Conservation (phyloP, 2,797 vertebrate species). For the Antrozous pallidus region DNA sequence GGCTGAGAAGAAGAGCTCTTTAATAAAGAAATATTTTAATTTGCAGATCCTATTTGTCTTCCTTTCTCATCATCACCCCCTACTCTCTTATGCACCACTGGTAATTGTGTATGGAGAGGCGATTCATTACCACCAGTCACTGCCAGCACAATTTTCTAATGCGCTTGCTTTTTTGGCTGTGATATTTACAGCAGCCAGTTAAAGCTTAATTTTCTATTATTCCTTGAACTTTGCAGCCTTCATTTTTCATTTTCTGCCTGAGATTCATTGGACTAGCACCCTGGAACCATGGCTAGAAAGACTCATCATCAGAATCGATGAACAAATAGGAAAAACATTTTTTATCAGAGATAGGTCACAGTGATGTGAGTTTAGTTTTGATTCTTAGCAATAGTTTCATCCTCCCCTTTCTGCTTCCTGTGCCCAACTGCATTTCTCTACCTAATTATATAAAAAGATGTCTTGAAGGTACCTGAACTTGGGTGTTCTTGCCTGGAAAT, state of each 20-base stretch:
- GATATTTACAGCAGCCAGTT: slow-evolving; percentile 48
- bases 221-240: slow-evolving; percentile 43
- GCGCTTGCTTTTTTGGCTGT: not conserved
- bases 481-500: not conserved
- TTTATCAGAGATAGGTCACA: slow-evolving; percentile 40
- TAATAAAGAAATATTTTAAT: slow-evolving; percentile 7
- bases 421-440: slow-evolving; percentile 4
- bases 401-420: not conserved
- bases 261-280: slow-evolving; percentile 15
- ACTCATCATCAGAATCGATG: slow-evolving; percentile 59
- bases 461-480: slow-evolving; percentile 1
- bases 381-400: slow-evolving; percentile 35
- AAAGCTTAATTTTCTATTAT: slow-evolving; percentile 58
- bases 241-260: slow-evolving; percentile 60
- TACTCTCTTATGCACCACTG: not conserved
- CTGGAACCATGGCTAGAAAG: slow-evolving; percentile 52
- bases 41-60: slow-evolving; percentile 6
- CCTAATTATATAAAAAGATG: slow-evolving; percentile 38
- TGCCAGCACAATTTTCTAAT: not conserved
- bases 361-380: slow-evolving; percentile 42
- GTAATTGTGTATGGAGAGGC: not conserved
- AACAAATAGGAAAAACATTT: slow-evolving; percentile 55
- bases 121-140: not conserved
- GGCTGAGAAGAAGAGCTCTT: not conserved
- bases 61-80: not conserved